Evolutionary conservation across 2,113 vertebrate species (phyloP).

Genomic region (Vimba vimba): DNA sequence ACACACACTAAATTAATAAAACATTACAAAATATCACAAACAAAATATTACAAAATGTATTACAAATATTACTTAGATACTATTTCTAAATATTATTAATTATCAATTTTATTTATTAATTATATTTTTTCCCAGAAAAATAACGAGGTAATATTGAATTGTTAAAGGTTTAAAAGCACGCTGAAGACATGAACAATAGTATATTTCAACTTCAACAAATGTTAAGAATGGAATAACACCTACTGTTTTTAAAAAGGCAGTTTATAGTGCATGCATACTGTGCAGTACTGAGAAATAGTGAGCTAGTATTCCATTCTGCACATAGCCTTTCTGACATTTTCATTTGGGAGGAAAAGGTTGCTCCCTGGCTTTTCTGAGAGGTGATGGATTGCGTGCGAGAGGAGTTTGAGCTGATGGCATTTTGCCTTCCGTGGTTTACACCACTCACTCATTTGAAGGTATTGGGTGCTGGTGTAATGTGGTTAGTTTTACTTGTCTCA

Average conservation of each 20-base stretch:
- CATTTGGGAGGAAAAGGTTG: slow-evolving; percentile 43
- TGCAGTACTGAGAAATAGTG: not conserved
- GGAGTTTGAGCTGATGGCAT: slow-evolving; percentile 28
- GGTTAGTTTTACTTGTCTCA: not conserved
- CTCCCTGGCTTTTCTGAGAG: slow-evolving; percentile 32
- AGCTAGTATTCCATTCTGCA: not conserved
- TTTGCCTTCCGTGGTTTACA: slow-evolving; percentile 18
- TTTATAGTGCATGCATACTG: not conserved
- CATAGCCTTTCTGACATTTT: slow-evolving; percentile 51
- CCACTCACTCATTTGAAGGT: not conserved
- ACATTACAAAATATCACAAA: not conserved
- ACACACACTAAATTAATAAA: no score
- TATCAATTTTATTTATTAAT: not conserved
- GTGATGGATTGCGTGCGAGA: slow-evolving; percentile 30
- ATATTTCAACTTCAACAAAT: not conserved
- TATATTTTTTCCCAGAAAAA: not conserved
- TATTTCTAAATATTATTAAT: not conserved
- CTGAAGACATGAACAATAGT: not conserved
- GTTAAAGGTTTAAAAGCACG: not conserved
- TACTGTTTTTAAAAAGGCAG: not conserved
- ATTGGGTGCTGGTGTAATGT: not conserved
- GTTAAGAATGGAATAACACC: not conserved
- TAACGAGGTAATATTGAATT: not conserved
- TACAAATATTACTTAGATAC: not conserved
- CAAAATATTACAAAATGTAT: not conserved